phyloP scores from a whole-genome alignment of 2,797 vertebrate species.

The Pangasius macronema region DNA sequence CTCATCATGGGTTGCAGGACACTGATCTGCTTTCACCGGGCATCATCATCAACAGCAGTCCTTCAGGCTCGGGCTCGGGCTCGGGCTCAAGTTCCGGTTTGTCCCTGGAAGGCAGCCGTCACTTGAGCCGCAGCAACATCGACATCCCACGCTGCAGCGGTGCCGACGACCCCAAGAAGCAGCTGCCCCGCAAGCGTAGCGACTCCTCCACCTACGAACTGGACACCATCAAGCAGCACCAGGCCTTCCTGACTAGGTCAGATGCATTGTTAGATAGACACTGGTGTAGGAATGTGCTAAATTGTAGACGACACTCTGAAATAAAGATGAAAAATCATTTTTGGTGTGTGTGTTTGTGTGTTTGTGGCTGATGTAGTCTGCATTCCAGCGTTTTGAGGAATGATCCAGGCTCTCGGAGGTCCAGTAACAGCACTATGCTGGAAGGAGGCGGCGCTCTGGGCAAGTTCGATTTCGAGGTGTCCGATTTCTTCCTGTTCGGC shows the following conservation, averaged over 20 bases:
- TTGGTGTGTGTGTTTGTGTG: not conserved
- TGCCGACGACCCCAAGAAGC: conserved; percentile 81
- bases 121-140: conserved; percentile 95
- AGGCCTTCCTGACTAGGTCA: conserved; percentile 95
- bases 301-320: not conserved
- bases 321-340: not conserved
- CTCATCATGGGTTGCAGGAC: conserved; percentile 73
- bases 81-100: conserved; percentile 19
- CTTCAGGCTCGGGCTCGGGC: conserved; percentile 62
- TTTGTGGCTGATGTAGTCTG: conserved; percentile 73
- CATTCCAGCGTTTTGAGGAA: conserved; percentile 88
- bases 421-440: conserved; percentile 90
- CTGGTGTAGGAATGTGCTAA: not conserved
- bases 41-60: conserved; percentile 81
- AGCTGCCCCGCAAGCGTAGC: conserved; percentile 90
- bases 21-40: conserved; percentile 91
- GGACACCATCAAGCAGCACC: conserved; percentile 96
- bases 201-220: conserved; percentile 96
- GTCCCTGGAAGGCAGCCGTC: conserved; percentile 86
- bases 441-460: conserved; percentile 83
- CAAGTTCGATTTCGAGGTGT: conserved; percentile 93
- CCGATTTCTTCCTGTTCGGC: conserved; percentile 95
- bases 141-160: conserved; percentile 90
- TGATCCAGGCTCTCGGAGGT: conserved; percentile 82
- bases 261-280: not conserved